These are phyloP conservation scores for Eudemis profundana DNA, from an alignment of 2,888 invertebrate genomes.

Conservation along the genomic window DNA sequence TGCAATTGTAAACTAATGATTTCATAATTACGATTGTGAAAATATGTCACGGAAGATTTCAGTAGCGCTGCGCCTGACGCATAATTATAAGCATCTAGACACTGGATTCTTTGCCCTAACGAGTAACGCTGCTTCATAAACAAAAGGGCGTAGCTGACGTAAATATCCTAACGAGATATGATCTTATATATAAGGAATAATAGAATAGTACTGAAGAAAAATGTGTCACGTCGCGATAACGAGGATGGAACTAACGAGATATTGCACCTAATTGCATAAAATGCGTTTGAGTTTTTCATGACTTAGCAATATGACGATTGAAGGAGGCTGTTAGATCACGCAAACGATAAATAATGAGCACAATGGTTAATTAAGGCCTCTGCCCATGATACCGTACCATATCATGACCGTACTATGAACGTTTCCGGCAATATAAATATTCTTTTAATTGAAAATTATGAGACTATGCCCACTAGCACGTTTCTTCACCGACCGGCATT, in stretches of 20 bases:
- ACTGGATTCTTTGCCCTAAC: constrained; percentile 22
- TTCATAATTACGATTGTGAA: constrained; percentile 14
- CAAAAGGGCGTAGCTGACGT: neutral
- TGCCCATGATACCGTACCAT: too few species aligned
- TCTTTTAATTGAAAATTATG: too few species aligned
- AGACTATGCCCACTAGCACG: too few species aligned
- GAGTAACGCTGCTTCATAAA: neutral
- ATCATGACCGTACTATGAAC: too few species aligned
- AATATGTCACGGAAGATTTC: constrained; percentile 10
- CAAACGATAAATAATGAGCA: neutral
- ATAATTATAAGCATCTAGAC: constrained; percentile 24
- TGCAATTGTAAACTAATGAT: neutral
- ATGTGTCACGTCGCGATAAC: constrained; percentile 28
- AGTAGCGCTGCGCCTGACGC: constrained; percentile 1
- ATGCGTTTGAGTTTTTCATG: constrained; percentile 19
- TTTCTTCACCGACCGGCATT: too few species aligned
- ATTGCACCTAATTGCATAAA: constrained; percentile 30
- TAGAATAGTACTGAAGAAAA: constrained; percentile 10
- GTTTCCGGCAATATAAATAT: too few species aligned
- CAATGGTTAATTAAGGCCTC: neutral
- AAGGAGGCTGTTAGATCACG: neutral
- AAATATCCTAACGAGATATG: neutral
- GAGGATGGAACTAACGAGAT: constrained; percentile 32
- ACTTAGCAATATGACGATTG: neutral
- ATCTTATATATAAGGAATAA: neutral